A percentile compares a stretch with the other conserved stretches of the same genome.
phyloP scores from a whole-genome alignment of 1,140 invertebrate species.

The Zaprionus ornatus region DNA sequence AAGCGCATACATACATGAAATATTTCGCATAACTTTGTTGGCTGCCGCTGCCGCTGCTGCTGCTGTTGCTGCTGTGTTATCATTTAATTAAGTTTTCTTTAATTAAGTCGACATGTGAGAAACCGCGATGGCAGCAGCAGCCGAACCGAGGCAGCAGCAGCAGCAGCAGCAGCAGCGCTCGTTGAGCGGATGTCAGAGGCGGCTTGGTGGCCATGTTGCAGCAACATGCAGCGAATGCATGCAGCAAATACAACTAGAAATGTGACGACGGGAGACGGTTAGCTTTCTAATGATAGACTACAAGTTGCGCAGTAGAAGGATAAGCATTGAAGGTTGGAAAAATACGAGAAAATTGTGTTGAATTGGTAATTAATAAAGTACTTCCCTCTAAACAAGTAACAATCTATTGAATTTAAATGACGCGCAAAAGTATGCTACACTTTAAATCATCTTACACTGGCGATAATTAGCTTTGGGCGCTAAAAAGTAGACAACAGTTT shows the following conservation, averaged over 20 bases:
- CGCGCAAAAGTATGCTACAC: background rate
- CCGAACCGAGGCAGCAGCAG: conserved; percentile 1
- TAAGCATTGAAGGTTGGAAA: too few species aligned
- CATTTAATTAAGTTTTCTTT: conserved; percentile 82
- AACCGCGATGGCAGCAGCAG: conserved; percentile 36
- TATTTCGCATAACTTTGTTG: conserved; percentile 68
- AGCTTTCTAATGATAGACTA: background rate
- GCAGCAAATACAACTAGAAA: conserved; percentile 17
- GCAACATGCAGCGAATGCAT: conserved; percentile 41
- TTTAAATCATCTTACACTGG: background rate
- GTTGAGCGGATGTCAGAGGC: conserved; percentile 20
- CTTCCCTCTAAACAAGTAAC: background rate
- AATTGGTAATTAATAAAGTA: too few species aligned
- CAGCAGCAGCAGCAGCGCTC: background rate
- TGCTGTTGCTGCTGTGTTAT: conserved; percentile 67
- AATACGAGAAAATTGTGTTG: too few species aligned
- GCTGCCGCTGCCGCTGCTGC: conserved; percentile 33
- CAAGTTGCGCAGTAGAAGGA: background rate
- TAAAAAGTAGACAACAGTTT: background rate
- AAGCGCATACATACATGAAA: conserved; percentile 38
- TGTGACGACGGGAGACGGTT: background rate
- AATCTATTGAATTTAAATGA: background rate
- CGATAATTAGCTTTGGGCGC: fast-evolving
- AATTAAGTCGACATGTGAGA: conserved; percentile 71
- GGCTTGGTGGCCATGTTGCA: conserved; percentile 48